A percentile compares a stretch with the other conserved stretches of the same genome.
Conservation (phyloP, 2,113 vertebrate genomes). For the Eubucco bourcierii region DNA sequence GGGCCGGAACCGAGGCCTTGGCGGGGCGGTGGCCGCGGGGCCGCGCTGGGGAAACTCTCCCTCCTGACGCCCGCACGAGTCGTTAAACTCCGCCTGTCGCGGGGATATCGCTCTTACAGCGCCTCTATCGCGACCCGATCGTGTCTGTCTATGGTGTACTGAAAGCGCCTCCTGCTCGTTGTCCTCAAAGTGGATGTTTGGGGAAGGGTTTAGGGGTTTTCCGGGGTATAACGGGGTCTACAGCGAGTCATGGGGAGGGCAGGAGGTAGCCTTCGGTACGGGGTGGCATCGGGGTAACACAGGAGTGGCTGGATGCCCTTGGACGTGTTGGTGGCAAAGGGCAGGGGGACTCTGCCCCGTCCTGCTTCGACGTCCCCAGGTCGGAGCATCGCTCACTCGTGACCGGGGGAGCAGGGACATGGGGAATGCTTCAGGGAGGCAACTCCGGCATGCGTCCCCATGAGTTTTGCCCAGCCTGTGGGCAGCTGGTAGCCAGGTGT, state of each 20-base stretch:
- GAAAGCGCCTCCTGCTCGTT: neutral
- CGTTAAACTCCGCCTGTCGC: neutral
- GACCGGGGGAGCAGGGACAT: rapidly evolving
- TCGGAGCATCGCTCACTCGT: neutral
- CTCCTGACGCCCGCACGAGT: neutral
- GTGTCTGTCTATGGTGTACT: no score
- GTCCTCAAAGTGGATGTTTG: neutral
- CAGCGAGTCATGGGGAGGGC: neutral
- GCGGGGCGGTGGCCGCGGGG: neutral
- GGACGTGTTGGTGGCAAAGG: neutral
- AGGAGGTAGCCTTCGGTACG: neutral
- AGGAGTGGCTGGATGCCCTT: neutral
- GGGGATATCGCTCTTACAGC: no score
- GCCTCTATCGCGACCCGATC: rapidly evolving
- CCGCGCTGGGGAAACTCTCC: neutral
- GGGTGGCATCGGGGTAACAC: neutral
- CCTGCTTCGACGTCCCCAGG: neutral
- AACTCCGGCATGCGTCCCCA: neutral
- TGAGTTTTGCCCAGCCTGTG: neutral
- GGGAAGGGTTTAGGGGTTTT: neutral
- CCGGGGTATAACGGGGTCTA: neutral
- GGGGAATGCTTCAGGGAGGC: neutral
- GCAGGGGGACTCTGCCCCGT: neutral
- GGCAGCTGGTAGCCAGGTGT: neutral
- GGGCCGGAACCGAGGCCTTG: neutral